phyloP scores from a whole-genome alignment of 2,113 vertebrate genomes.

The Eublepharis macularius region DNA sequence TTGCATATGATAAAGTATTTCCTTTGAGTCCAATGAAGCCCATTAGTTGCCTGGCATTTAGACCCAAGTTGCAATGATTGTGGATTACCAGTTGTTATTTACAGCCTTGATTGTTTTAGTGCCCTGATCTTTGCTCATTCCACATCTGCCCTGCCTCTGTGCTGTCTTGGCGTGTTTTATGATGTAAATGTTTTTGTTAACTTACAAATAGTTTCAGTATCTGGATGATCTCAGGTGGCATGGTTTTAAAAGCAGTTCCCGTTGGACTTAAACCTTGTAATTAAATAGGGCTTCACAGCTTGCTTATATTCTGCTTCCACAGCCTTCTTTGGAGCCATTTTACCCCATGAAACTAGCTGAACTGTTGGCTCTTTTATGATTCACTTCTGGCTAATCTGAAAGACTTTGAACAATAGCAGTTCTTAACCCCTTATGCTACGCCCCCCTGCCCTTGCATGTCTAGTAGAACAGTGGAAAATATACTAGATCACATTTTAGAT shows the following conservation, averaged over 20 bases:
- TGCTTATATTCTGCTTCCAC: constrained; percentile 72
- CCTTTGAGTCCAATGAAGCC: constrained; percentile 54
- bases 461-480: constrained; percentile 48
- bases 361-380: constrained; percentile 66
- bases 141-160: constrained; percentile 66
- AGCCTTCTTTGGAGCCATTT: constrained; percentile 62
- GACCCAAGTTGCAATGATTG: constrained; percentile 68
- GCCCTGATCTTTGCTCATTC: constrained; percentile 67
- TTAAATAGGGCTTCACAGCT: constrained; percentile 73
- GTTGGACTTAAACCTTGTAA: constrained; percentile 75
- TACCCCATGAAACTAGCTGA: constrained; percentile 48
- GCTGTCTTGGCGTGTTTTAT: constrained; percentile 59
- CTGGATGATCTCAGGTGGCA: constrained; percentile 74
- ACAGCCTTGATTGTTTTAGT: constrained; percentile 69
- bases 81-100: constrained; percentile 68
- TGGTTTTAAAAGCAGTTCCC: constrained; percentile 69
- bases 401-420: constrained; percentile 50
- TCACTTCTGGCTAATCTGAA: constrained; percentile 38
- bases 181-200: constrained; percentile 71
- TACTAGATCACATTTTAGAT: constrained; percentile 17
- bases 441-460: constrained; percentile 39
- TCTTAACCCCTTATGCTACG: constrained; percentile 57
- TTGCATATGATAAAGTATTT: constrained; percentile 54
- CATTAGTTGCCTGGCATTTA: constrained; percentile 70
- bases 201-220: constrained; percentile 68